Evolutionary conservation across 1,140 invertebrate species (phyloP), one percentile per base, ranked within the genome.

Genomic region (Calycopis cecrops): DNA sequence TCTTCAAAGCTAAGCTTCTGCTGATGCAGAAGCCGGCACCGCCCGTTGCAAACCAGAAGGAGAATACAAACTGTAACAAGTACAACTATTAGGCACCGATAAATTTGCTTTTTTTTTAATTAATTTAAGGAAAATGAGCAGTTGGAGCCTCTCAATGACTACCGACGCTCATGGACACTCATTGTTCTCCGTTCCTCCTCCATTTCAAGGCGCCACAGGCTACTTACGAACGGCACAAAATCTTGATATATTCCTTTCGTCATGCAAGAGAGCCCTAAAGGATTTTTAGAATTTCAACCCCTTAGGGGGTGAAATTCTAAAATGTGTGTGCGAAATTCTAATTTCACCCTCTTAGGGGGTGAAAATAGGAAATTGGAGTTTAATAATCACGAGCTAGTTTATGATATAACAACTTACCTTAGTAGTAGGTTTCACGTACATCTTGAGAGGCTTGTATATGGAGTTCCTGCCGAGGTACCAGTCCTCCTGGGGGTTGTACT

Each of bases 11-110:
- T 58, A 99, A 89, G 52, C 96, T 93, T 70, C 95, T 90, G 79
- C 97, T 99, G 60, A 99, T 91, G 88, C 98, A 99, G 88, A 99
- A 97, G 63, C 98, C 98, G 68, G 98, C 98, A 62, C 98, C 98
- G 65, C 98, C 98, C 65, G 98, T 99, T 34, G 96, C 98, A 89
- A 99, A 99, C 97, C 97, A 99, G 88, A 99, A 99, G 67, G 93
- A 93, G 69, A 97, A 94, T 88, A 95, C 94, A 89, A 94, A 91
- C 94, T 96, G 92, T 44, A 94, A 95, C 85, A 89, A 89, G 88
- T 59, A 57, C 52, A 59, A 60, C 21, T 28, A 28, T 28, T 28
- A 28, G 21, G 21, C 6, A 28, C 6, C 2, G 21, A 6, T 28
- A 3, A 28, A 28, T 28, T n/a, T n/a, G n/a, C n/a, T n/a, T 16